These are phyloP conservation scores for Antechinus flavipes DNA, from an alignment of 2,113 vertebrate species.

Conservation along the genomic window DNA sequence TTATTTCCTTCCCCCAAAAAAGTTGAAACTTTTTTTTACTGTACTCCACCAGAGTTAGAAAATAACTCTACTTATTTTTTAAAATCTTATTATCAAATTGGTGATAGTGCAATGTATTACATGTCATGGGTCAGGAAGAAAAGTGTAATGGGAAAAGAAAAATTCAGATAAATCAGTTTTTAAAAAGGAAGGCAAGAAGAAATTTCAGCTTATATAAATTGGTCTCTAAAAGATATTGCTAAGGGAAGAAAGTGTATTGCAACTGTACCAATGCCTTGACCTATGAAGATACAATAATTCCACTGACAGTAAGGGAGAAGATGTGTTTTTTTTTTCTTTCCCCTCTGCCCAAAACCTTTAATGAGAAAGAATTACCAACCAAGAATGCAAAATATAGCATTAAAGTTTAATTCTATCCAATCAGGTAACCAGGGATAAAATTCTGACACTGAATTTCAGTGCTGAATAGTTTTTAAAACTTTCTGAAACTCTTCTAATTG, in stretches of 20 bases:
- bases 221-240: background rate
- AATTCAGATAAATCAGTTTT: conserved; percentile 13
- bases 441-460: conserved; percentile 3
- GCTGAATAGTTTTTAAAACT: conserved; percentile 8
- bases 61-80: background rate
- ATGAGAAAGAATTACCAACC: conserved; percentile 34
- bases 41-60: background rate
- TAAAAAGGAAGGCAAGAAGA: conserved; percentile 23
- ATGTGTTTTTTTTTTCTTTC: conserved; percentile 4
- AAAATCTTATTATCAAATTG: conserved; percentile 3
- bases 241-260: background rate
- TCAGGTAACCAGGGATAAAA: conserved; percentile 32
- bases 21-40: background rate
- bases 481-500: background rate
- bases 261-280: background rate
- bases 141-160: conserved; percentile 6
- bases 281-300: background rate
- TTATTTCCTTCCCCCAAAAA: no score
- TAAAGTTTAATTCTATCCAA: conserved; percentile 58
- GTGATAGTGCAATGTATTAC: background rate
- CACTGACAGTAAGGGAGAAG: conserved; percentile 5
- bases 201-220: conserved; percentile 15
- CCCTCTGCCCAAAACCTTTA: background rate
- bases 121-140: background rate
- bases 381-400: conserved; percentile 9